Conservation (phyloP, 2,113 vertebrate species). For the Colistium nudipinnis region DNA sequence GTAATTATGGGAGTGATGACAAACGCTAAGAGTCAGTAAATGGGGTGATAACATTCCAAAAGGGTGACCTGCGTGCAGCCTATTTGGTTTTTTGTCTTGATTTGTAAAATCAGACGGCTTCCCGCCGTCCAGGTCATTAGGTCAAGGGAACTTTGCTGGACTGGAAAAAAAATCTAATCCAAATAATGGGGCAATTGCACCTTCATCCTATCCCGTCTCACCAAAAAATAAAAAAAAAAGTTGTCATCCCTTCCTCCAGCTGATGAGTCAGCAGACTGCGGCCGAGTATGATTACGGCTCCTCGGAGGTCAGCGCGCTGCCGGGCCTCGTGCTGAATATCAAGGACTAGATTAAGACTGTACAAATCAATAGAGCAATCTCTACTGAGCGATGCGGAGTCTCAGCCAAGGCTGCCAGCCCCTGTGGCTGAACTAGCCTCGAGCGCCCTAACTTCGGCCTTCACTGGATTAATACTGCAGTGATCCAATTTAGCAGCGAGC, state of each 20-base stretch:
- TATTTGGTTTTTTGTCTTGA: not conserved
- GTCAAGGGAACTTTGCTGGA: conserved; percentile 18
- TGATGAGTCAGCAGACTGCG: conserved; percentile 71
- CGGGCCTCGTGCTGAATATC: conserved; percentile 76
- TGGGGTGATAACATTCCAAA: not conserved
- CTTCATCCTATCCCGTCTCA: conserved; percentile 23
- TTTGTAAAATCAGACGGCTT: not conserved
- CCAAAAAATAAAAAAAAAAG: conserved; percentile 48
- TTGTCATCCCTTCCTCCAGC: conserved; percentile 52
- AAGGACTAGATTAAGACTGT: conserved; percentile 77
- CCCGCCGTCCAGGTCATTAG: not conserved
- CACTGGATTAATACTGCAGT: conserved; percentile 70
- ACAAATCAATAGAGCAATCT: conserved; percentile 74
- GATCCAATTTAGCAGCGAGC: conserved; percentile 69
- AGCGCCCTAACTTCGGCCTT: conserved; percentile 49
- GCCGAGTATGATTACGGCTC: conserved; percentile 68
- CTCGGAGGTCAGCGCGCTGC: conserved; percentile 66
- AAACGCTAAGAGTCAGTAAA: not conserved
- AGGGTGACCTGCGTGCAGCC: not conserved
- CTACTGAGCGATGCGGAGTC: conserved; percentile 57
- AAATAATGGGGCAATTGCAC: conserved; percentile 40
- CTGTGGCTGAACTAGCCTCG: conserved; percentile 49
- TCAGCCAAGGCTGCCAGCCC: conserved; percentile 57
- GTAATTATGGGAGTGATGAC: not conserved
- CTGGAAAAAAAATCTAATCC: conserved; percentile 23